A percentile compares a stretch with the other conserved stretches of the same genome.
Evolutionary conservation across 2,888 invertebrate genomes (phyloP).

Genomic region (Anodontia alba): DNA sequence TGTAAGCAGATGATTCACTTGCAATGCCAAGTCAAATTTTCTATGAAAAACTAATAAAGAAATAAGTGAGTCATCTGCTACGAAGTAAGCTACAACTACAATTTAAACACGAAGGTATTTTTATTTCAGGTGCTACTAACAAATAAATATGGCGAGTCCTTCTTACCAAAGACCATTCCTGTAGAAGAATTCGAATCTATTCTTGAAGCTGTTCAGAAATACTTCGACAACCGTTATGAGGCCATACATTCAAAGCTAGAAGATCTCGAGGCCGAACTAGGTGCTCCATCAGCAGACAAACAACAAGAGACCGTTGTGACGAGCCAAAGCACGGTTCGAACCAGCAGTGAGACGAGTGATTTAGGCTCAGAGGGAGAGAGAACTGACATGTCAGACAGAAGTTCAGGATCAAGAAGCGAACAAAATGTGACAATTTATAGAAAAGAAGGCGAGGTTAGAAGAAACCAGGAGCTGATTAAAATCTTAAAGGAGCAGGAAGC

Average conservation of each 20-base stretch:
- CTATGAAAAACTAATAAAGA: too few relatives aligned
- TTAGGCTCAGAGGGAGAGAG: background rate
- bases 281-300: background rate
- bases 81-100: too few relatives aligned
- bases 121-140: slow-evolving; percentile 84
- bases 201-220: slow-evolving; percentile 51
- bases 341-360: slow-evolving; percentile 5
- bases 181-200: slow-evolving; percentile 83
- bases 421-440: slow-evolving; percentile 4
- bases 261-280: slow-evolving; percentile 27
- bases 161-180: slow-evolving; percentile 83
- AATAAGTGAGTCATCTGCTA: too few relatives aligned
- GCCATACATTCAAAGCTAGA: slow-evolving; percentile 61
- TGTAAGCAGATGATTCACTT: too few relatives aligned
- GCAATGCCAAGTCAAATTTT: too few relatives aligned
- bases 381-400: background rate
- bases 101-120: too few relatives aligned
- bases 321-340: background rate
- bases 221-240: slow-evolving; percentile 40
- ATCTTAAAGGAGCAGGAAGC: slow-evolving; percentile 68
- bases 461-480: slow-evolving; percentile 62
- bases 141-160: slow-evolving; percentile 84
- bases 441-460: slow-evolving; percentile 50
- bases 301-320: background rate
- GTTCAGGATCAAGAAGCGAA: background rate